Evolutionary conservation across 1,140 invertebrate genomes (phyloP).

Genomic region (Drosophila auraria): DNA sequence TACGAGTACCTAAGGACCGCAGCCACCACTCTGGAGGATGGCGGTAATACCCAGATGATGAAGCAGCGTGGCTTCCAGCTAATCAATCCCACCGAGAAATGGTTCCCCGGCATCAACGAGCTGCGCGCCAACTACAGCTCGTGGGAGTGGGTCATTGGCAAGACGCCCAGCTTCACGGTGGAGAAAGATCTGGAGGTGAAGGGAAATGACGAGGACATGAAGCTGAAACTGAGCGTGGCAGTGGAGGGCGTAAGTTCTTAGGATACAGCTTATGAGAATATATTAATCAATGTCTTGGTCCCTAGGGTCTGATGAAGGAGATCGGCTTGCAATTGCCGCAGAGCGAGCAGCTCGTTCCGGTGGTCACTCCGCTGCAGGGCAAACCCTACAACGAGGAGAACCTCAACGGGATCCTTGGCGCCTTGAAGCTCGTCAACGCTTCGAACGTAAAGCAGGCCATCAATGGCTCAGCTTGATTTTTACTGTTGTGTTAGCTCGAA

Average conservation of each 20-base stretch:
- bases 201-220: conserved; percentile 67
- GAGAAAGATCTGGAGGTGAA: conserved; percentile 81
- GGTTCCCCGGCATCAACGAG: conserved; percentile 92
- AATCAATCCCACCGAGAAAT: conserved; percentile 94
- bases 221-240: conserved; percentile 70
- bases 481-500: conserved; percentile 40
- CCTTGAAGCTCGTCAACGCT: conserved; percentile 76
- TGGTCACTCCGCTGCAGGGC: conserved; percentile 76
- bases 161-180: conserved; percentile 93
- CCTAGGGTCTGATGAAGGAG: conserved; percentile 75
- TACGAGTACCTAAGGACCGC: conserved; percentile 92
- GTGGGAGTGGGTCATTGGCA: conserved; percentile 96
- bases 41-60: conserved; percentile 88
- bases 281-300: not conserved
- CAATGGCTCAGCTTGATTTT: conserved; percentile 71
- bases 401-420: conserved; percentile 74
- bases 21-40: conserved; percentile 88
- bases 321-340: conserved; percentile 72
- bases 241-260: conserved; percentile 72
- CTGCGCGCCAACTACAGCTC: conserved; percentile 89
- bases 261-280: rapidly evolving
- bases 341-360: conserved; percentile 72
- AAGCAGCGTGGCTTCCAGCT: conserved; percentile 92
- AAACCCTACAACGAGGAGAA: conserved; percentile 78
- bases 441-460: conserved; percentile 83